Evolutionary conservation across 2,888 invertebrate genomes (phyloP).

Genomic region (Sicus ferrugineus): DNA sequence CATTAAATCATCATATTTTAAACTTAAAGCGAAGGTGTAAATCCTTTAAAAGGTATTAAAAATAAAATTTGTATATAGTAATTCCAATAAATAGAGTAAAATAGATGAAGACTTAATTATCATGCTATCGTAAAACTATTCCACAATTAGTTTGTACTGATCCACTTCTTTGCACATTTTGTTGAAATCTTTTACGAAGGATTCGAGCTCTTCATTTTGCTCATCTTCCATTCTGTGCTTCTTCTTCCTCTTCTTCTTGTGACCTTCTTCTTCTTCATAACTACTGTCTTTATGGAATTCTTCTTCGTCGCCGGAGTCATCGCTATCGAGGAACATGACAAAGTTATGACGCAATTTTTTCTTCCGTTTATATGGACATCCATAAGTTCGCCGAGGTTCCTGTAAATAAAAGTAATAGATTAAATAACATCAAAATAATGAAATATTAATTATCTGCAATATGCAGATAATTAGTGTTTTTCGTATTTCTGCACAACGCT

Average conservation of each 20-base stretch:
- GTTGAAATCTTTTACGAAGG: constrained; percentile 57
- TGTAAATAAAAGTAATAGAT: constrained; percentile 40
- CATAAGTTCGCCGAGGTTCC: constrained; percentile 56
- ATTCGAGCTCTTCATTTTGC: constrained; percentile 45
- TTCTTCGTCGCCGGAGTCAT: constrained; percentile 49
- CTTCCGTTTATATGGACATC: constrained; percentile 50
- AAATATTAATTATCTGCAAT: background rate
- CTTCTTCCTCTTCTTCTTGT: constrained; percentile 46
- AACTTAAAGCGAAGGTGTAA: background rate
- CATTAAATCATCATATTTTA: background rate
- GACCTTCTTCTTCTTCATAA: constrained; percentile 36
- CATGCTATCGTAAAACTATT: constrained; percentile 44
- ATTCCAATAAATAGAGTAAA: background rate
- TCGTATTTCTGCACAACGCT: too few species aligned
- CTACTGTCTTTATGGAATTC: constrained; percentile 42
- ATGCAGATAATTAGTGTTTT: too few species aligned
- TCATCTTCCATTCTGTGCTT: constrained; percentile 43
- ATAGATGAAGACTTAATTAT: background rate
- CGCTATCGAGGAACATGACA: constrained; percentile 52
- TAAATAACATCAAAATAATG: background rate
- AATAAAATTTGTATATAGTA: background rate
- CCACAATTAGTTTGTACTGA: constrained; percentile 54
- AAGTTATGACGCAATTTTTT: constrained; percentile 50
- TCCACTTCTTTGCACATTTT: constrained; percentile 58
- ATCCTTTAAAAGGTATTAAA: background rate